Percentiles rank a stretch among this genome's conserved stretches.
phyloP scores from a whole-genome alignment of 2,113 vertebrate genomes.

The Artemisiospiza belli region DNA sequence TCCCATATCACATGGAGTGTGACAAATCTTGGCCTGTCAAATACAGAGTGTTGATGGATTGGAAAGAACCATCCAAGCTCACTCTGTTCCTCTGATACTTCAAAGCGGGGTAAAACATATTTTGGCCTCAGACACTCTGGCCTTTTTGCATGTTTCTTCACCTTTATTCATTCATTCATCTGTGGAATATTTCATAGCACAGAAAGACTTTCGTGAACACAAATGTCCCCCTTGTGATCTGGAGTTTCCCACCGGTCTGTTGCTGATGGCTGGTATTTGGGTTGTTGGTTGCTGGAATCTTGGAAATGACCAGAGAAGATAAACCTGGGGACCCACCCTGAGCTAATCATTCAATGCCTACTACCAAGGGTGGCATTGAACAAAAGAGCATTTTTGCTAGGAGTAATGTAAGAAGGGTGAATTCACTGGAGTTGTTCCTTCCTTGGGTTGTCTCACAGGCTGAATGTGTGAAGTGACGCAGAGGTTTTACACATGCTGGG shows the following conservation, averaged over 20 bases:
- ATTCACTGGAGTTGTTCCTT: not conserved
- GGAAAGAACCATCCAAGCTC: not conserved
- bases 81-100: not conserved
- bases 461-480: not conserved
- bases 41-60: not conserved
- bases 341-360: accelerated
- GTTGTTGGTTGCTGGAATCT: not conserved
- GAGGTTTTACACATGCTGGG: not conserved
- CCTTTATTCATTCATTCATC: not conserved
- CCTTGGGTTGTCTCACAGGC: not conserved
- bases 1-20: not conserved
- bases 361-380: accelerated
- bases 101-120: not conserved
- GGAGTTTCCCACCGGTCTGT: accelerated
- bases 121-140: not conserved
- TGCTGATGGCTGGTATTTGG: not conserved
- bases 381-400: not conserved
- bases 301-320: not conserved
- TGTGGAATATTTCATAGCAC: not conserved
- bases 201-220: not conserved
- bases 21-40: not conserved
- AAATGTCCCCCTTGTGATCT: not conserved
- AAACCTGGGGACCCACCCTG: not conserved
- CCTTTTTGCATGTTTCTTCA: not conserved
- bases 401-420: not conserved